Conservation (phyloP, 2,113 vertebrate species). For the Terrapene triunguis region DNA sequence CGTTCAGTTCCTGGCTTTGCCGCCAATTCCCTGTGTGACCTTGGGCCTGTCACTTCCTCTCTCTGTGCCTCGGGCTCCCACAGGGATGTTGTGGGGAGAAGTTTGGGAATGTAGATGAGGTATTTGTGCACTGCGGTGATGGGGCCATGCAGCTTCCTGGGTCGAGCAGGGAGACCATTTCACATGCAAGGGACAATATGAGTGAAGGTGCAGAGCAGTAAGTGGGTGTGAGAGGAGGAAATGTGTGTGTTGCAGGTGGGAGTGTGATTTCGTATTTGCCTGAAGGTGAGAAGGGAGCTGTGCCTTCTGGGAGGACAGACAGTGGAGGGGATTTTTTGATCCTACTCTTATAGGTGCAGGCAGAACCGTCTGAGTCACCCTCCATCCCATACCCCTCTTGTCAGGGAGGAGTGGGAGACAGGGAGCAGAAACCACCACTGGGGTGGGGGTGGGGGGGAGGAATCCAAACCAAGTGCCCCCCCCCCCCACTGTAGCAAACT, state of each 20-base stretch:
- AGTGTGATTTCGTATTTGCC: background rate
- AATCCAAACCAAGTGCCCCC: background rate
- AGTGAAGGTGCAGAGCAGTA: background rate
- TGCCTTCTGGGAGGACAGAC: background rate
- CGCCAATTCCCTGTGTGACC: background rate
- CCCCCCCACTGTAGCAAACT: background rate
- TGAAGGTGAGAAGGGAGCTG: background rate
- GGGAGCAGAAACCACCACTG: rapidly evolving
- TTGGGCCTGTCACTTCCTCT: background rate
- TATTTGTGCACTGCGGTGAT: background rate
- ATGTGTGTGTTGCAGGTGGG: background rate
- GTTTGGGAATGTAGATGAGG: background rate
- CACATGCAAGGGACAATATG: background rate
- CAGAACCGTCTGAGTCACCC: background rate
- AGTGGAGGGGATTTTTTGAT: background rate
- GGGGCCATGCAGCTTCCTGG: background rate
- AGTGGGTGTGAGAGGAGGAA: background rate
- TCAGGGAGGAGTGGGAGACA: background rate
- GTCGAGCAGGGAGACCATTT: background rate
- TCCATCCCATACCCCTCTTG: background rate
- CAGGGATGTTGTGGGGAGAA: background rate
- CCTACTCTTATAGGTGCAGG: background rate
- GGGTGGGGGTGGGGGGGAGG: too few species aligned
- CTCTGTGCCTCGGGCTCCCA: background rate
- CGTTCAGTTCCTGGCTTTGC: background rate